phyloP scores from a whole-genome alignment of 1,140 invertebrate species.

The Dryas iulia region DNA sequence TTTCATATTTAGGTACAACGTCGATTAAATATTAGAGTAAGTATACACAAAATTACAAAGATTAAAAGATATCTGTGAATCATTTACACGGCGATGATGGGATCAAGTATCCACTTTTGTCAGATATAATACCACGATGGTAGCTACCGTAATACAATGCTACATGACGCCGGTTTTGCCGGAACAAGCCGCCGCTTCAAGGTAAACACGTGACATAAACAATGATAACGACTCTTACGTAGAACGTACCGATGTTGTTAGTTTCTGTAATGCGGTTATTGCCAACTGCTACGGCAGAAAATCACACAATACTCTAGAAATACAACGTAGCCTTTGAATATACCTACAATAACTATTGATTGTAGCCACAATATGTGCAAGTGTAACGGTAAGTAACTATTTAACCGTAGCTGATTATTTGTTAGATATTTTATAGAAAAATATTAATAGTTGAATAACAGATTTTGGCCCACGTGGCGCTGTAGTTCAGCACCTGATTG shows the following conservation, averaged over 20 bases:
- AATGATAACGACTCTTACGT: slow-evolving; percentile 21
- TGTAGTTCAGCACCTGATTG: too few species aligned
- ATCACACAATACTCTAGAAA: not conserved
- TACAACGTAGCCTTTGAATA: not conserved
- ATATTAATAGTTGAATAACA: too few species aligned
- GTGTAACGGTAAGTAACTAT: not conserved
- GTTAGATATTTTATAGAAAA: not conserved
- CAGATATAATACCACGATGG: not conserved
- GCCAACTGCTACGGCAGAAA: not conserved
- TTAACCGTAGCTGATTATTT: not conserved
- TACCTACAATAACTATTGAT: not conserved
- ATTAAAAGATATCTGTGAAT: not conserved
- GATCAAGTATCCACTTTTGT: not conserved
- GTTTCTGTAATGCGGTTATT: slow-evolving; percentile 8
- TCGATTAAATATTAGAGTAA: too few species aligned
- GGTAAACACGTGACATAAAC: slow-evolving; percentile 18
- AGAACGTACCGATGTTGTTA: slow-evolving; percentile 3
- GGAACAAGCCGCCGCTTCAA: slow-evolving; percentile 20
- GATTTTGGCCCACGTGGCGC: too few species aligned
- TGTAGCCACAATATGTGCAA: not conserved
- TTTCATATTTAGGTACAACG: too few species aligned
- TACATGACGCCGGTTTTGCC: slow-evolving; percentile 27
- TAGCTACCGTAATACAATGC: not conserved
- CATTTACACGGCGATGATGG: not conserved
- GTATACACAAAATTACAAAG: too few species aligned